Evolutionary conservation across 30 jellyfish, hydroid and myxozoan genomes (phyloP).

Genomic region (Aurelia sp.): DNA sequence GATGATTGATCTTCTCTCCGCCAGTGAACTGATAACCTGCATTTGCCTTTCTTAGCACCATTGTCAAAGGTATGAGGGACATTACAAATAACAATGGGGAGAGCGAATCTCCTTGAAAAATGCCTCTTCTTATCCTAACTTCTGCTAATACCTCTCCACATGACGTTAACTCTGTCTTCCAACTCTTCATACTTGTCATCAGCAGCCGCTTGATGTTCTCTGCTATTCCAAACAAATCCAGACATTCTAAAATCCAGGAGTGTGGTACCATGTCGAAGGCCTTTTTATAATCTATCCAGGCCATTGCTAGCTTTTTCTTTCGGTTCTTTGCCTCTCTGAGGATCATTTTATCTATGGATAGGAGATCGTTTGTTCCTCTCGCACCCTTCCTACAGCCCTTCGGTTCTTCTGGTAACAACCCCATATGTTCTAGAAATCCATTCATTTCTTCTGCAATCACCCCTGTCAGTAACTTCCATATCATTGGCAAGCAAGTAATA

Average conservation of each 20-base stretch:
- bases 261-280: neutral
- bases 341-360: constrained; percentile 1
- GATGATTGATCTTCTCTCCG: constrained; percentile 10
- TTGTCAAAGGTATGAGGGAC: neutral
- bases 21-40: neutral
- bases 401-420: neutral
- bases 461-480: neutral
- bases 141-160: constrained; percentile 28
- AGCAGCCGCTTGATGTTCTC: constrained; percentile 25
- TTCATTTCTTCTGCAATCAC: neutral
- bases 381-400: neutral
- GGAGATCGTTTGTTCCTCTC: constrained; percentile 19
- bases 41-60: neutral
- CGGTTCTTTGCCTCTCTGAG: constrained; percentile 8
- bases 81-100: constrained; percentile 2
- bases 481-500: too few relatives aligned
- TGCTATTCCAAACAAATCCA: constrained; percentile 10
- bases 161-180: constrained; percentile 24
- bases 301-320: neutral
- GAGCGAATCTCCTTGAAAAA: constrained; percentile 3
- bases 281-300: neutral
- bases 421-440: constrained; percentile 19
- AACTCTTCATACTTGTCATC: constrained; percentile 21
- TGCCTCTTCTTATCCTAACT: constrained; percentile 6
- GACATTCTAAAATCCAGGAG: neutral